A percentile compares a stretch with the other conserved stretches of the same genome.
These are phyloP conservation scores for Phaethornis superciliosus DNA, from an alignment of 2,113 vertebrate species.

Conservation along the genomic window DNA sequence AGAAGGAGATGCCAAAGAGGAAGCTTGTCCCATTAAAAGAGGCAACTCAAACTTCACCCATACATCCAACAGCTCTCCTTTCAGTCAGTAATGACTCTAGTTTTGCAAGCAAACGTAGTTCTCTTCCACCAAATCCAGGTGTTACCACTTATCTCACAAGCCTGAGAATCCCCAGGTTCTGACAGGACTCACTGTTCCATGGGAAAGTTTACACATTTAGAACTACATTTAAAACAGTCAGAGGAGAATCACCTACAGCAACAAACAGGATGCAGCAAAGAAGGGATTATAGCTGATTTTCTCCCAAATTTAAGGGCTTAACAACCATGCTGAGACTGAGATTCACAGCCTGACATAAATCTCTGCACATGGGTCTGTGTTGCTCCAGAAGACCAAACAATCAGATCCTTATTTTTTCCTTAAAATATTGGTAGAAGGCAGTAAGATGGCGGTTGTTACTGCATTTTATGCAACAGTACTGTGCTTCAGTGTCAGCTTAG, in stretches of 20 bases:
- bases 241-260: background rate
- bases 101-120: background rate
- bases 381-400: background rate
- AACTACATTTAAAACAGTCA: background rate
- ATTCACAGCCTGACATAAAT: background rate
- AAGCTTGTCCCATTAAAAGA: background rate
- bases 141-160: background rate
- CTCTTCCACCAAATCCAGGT: background rate
- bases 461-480: background rate
- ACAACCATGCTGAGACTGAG: background rate
- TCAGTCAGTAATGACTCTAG: background rate
- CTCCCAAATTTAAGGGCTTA: background rate
- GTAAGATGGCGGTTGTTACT: background rate
- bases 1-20: background rate
- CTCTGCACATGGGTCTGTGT: background rate
- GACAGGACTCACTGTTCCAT: background rate
- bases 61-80: background rate
- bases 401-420: background rate
- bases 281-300: background rate
- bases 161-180: background rate
- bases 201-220: background rate
- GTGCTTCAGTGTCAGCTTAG: background rate
- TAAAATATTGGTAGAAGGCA: background rate
- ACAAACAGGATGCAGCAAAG: background rate
- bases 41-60: background rate